Percentiles rank a stretch among this genome's conserved stretches.
phyloP scores from a whole-genome alignment of 1,140 invertebrate species.

The Papilio polytes region DNA sequence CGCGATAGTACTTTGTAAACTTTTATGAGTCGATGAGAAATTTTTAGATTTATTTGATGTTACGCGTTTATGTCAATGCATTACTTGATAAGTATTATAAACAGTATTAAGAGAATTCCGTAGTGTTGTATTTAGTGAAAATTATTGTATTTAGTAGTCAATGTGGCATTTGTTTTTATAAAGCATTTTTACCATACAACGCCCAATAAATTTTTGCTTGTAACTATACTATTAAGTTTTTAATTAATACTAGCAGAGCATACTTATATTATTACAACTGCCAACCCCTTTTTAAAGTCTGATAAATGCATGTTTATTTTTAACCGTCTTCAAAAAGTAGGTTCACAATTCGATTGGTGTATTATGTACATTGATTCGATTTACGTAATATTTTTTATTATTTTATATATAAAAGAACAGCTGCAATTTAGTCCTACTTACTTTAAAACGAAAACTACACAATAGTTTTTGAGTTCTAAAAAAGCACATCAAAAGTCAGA shows the following conservation, averaged over 20 bases:
- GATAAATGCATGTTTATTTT: too few relatives aligned
- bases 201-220: neutral
- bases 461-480: too few relatives aligned
- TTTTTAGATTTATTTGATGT: conserved; percentile 37
- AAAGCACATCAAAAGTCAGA: too few relatives aligned
- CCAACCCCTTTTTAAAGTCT: neutral
- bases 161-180: neutral
- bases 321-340: too few relatives aligned
- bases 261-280: neutral
- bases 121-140: neutral
- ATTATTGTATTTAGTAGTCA: neutral
- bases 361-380: too few relatives aligned
- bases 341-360: too few relatives aligned
- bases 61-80: conserved; percentile 6
- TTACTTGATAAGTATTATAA: conserved; percentile 8
- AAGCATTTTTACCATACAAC: neutral
- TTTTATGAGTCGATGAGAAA: conserved; percentile 13
- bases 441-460: too few relatives aligned
- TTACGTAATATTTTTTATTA: too few relatives aligned
- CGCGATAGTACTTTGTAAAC: conserved; percentile 20
- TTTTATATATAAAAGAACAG: too few relatives aligned
- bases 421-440: too few relatives aligned
- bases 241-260: neutral
- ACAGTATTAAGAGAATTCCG: conserved; percentile 36
- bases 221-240: neutral